A percentile compares a stretch with the other conserved stretches of the same genome.
phyloP scores from a whole-genome alignment of 2,113 vertebrate genomes.

The Forbesichthys papilliferus region DNA sequence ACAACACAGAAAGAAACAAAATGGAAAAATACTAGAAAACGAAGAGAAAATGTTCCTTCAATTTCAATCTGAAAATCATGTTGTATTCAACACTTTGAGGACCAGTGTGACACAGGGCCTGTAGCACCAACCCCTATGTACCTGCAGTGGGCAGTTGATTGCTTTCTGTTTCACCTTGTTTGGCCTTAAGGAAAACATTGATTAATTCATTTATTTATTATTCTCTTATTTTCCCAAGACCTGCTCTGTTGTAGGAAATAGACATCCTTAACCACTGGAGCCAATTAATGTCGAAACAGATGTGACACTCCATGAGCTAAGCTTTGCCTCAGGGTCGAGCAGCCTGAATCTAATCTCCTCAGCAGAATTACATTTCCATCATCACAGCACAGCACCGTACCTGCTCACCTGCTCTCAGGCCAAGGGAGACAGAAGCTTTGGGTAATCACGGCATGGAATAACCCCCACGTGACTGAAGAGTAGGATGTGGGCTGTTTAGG shows the following conservation, averaged over 20 bases:
- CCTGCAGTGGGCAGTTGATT: conserved; percentile 46
- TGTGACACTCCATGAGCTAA: conserved; percentile 58
- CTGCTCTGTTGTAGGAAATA: conserved; percentile 34
- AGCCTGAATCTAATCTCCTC: conserved; percentile 70
- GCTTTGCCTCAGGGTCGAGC: conserved; percentile 63
- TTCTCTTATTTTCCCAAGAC: conserved; percentile 21
- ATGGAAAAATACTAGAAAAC: background rate
- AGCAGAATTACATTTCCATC: conserved; percentile 71
- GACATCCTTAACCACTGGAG: conserved; percentile 58
- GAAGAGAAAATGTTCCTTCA: background rate
- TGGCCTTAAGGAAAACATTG: conserved; percentile 68
- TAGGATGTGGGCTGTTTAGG: background rate
- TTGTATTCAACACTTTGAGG: too few species aligned
- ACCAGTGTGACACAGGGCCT: too few species aligned
- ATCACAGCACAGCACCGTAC: conserved; percentile 49
- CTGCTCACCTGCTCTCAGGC: conserved; percentile 43
- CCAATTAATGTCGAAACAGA: conserved; percentile 76
- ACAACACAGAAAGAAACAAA: background rate
- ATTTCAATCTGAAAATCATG: too few species aligned
- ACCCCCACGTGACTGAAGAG: conserved; percentile 23
- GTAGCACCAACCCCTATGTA: conserved; percentile 45
- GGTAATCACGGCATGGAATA: conserved; percentile 40
- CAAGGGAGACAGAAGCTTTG: conserved; percentile 25
- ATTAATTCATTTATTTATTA: conserved; percentile 66
- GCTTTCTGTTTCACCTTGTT: conserved; percentile 62